These are phyloP conservation scores for Drosophila bocqueti DNA, from an alignment of 1,140 invertebrate species.

Conservation along the genomic window DNA sequence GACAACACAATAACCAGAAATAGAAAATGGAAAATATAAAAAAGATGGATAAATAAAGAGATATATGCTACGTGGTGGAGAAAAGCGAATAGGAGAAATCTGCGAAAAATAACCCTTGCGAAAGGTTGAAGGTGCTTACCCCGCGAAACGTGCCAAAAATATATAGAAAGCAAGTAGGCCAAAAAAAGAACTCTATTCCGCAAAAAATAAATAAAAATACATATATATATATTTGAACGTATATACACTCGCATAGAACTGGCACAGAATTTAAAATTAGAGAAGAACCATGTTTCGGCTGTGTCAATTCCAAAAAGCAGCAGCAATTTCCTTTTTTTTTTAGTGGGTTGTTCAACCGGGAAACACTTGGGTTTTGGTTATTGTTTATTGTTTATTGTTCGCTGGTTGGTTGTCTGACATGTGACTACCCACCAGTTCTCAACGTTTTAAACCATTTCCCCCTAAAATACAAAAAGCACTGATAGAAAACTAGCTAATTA, in stretches of 20 bases:
- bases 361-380: slow-evolving; percentile 10
- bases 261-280: slow-evolving; percentile 20
- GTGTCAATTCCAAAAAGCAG: slow-evolving; percentile 11
- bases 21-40: slow-evolving; percentile 19
- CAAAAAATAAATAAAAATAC: slow-evolving; percentile 1
- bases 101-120: slow-evolving; percentile 19
- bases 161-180: slow-evolving; percentile 25
- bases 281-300: slow-evolving; percentile 16
- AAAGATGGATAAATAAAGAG: slow-evolving; percentile 11
- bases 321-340: background rate
- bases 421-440: slow-evolving; percentile 4
- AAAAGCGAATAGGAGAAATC: background rate
- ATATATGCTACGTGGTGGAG: background rate
- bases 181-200: slow-evolving; percentile 24
- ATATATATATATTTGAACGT: background rate
- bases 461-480: background rate
- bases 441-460: slow-evolving; percentile 3
- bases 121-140: slow-evolving; percentile 42
- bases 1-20: slow-evolving; percentile 22
- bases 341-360: slow-evolving; percentile 34
- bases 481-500: background rate
- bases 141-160: slow-evolving; percentile 48
- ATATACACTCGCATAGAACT: background rate
- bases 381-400: slow-evolving; percentile 19
- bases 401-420: slow-evolving; percentile 22